These are phyloP conservation scores for Zosterops lateralis DNA, from an alignment of 2,113 vertebrate species.

Conservation along the genomic window DNA sequence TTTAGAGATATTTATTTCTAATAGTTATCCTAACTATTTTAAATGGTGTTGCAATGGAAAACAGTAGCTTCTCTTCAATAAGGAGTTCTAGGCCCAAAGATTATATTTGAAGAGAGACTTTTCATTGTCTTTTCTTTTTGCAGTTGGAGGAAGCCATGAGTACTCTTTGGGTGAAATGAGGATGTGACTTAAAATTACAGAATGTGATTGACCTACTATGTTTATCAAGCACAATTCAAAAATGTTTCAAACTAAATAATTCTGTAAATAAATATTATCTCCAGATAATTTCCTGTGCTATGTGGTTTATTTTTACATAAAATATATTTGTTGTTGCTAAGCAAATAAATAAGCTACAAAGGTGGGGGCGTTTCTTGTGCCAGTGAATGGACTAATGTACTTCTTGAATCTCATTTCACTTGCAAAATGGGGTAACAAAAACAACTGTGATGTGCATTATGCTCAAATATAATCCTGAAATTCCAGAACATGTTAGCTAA, in stretches of 20 bases:
- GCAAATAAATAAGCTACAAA: not conserved
- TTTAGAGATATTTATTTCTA: slow-evolving; percentile 36
- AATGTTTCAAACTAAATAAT: slow-evolving; percentile 8
- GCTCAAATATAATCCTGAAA: not conserved
- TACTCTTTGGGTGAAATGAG: not conserved
- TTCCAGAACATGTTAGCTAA: not conserved
- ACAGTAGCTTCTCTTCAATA: slow-evolving; percentile 33
- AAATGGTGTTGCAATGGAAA: not conserved
- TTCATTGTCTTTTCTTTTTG: slow-evolving; percentile 4
- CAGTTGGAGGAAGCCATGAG: not conserved
- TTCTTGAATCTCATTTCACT: not conserved
- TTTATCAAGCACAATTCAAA: not conserved
- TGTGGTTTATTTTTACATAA: not conserved
- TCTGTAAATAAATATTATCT: not conserved
- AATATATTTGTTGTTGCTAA: not conserved
- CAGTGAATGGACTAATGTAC: not conserved
- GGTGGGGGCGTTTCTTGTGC: not conserved
- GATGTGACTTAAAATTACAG: not conserved
- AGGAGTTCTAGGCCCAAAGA: not conserved
- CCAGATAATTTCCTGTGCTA: not conserved
- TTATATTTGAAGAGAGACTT: slow-evolving; percentile 34
- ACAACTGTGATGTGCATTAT: not conserved
- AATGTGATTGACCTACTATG: not conserved
- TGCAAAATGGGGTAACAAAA: not conserved
- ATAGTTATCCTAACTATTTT: slow-evolving; percentile 21